A percentile compares a stretch with the other conserved stretches of the same genome.
phyloP scores from a whole-genome alignment of 2,888 invertebrate species.

The Ennomos quercinarius region DNA sequence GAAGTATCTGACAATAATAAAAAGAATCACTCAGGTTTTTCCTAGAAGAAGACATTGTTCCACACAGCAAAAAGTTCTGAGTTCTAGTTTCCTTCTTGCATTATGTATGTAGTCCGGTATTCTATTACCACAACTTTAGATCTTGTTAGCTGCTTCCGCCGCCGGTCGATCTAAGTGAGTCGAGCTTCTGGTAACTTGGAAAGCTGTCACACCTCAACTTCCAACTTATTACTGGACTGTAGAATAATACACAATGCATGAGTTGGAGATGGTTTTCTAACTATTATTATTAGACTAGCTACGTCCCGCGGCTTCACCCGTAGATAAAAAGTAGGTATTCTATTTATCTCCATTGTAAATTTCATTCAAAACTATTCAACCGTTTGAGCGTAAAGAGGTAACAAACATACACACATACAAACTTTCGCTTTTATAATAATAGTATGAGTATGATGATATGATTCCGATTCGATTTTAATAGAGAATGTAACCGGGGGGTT shows the following conservation, averaged over 20 bases:
- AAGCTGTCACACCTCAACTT: conserved; percentile 25
- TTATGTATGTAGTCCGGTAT: conserved; percentile 18
- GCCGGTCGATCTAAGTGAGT: conserved; percentile 12
- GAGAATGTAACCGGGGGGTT: too few relatives aligned
- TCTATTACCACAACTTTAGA: conserved; percentile 27
- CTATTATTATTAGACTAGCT: conserved; percentile 18
- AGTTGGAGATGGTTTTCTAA: conserved; percentile 11
- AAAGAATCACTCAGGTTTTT: too few relatives aligned
- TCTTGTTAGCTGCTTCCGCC: conserved; percentile 22
- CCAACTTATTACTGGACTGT: conserved; percentile 17
- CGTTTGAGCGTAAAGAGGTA: too few relatives aligned
- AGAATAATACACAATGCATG: conserved; percentile 5
- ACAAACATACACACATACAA: too few relatives aligned
- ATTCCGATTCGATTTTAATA: conserved; percentile 9
- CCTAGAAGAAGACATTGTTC: neutral
- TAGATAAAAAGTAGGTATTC: too few relatives aligned
- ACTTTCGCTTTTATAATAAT: too few relatives aligned
- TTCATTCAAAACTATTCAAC: too few relatives aligned
- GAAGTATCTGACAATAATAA: too few relatives aligned
- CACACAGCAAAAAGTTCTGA: conserved; percentile 4
- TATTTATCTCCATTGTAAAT: too few relatives aligned
- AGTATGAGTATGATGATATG: too few relatives aligned
- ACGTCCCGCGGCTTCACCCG: too few relatives aligned
- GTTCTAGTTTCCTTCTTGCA: conserved; percentile 17
- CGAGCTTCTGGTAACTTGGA: conserved; percentile 6